Base-by-base conservation (phyloP, 2,113 vertebrate genomes). In the Tragulus kanchil region DNA sequence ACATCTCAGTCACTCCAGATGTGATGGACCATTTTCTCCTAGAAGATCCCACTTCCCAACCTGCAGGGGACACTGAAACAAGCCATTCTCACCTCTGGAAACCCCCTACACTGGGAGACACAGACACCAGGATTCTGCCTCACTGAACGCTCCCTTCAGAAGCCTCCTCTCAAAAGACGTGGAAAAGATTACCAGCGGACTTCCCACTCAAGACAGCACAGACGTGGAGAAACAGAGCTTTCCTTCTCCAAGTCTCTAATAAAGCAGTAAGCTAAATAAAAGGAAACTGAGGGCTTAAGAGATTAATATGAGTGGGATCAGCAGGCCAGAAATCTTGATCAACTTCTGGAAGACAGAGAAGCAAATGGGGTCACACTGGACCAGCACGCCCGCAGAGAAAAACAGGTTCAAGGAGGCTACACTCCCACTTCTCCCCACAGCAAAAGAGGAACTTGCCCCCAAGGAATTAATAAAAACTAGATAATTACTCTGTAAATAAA, bases 401-500 rank as follows among this genome's bases (percentile, higher is more conserved):
- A 73, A 71, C 12, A 15, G 26, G 17, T 56, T 92, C 13, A 65
- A 61, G 56, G 45, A 61, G 19, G 17, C 16, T 73, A 58, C 1
- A 58, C 50, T 58, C 28, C 82, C 16, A 78, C n/a, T 21, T 71
- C 31, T 93, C 69, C 42, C 67, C 67, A 90, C 52, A 90, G 88
- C 23, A 65, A 79, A 71, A 71, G 77, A 90, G 26, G 26, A 64
- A 48, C 26, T 31, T 93, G n/a, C 23, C 52, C 50, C 50, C 14
- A 85, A 86, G 31, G 42, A 71, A 88, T 58, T 78, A 95, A 94
- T 31, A 77, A 95, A n/a, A 94, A 86, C 48, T 91, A 56, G 21
- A 59, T 94, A 95, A 83, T 54, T 45, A 42, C 6, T 69, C 58
- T 89, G 8, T 62, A 79, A 96, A 87, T 31, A 90, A 95, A 94